These are phyloP conservation scores for Eudemis profundana DNA, from an alignment of 2,888 invertebrate genomes.

Conservation along the genomic window DNA sequence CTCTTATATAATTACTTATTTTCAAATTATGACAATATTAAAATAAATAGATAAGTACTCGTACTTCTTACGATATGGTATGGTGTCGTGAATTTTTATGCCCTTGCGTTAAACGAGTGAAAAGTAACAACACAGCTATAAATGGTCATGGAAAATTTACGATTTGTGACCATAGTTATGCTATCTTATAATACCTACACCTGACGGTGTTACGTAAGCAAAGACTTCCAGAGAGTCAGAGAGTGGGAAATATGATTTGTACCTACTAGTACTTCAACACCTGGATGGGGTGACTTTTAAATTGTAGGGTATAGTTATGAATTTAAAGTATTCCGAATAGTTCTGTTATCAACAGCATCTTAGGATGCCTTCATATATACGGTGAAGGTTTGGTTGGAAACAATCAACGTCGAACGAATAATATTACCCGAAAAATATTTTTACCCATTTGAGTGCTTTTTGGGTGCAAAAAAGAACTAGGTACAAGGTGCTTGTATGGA, in stretches of 20 bases:
- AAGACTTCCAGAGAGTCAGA: conserved; percentile 6
- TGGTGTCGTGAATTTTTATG: conserved; percentile 14
- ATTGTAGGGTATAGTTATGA: not conserved
- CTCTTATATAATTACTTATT: no score
- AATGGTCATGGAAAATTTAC: conserved; percentile 17
- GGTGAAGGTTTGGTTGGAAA: no score
- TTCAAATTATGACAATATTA: no score
- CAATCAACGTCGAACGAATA: no score
- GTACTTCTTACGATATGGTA: not conserved
- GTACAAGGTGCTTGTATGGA: no score
- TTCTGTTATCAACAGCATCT: no score
- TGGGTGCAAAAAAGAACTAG: no score
- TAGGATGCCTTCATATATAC: no score
- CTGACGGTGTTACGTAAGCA: conserved; percentile 31
- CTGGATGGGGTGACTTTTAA: not conserved
- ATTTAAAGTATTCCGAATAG: not conserved
- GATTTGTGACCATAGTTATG: not conserved
- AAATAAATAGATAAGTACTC: not conserved
- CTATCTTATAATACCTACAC: not conserved
- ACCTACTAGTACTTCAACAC: not conserved
- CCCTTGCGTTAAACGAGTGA: conserved; percentile 4
- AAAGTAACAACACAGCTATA: conserved; percentile 10
- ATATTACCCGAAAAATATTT: no score
- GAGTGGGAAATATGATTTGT: not conserved
- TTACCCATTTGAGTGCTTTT: no score